Conservation (phyloP, 2,888 invertebrate genomes). For the Dryocosmus kuriphilus region DNA sequence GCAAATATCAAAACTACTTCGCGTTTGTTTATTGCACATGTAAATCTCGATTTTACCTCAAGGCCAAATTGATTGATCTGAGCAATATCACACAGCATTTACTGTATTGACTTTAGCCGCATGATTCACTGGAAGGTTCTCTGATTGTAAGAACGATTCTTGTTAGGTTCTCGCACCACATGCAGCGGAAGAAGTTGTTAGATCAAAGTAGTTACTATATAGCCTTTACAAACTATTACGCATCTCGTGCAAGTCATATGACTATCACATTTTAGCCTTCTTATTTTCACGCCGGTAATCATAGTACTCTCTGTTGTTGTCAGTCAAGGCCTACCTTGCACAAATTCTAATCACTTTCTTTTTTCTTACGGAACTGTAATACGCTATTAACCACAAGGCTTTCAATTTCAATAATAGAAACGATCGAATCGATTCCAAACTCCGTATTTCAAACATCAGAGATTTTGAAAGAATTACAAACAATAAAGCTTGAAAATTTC, state of each 20-base stretch:
- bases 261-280: conserved; percentile 4
- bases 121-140: conserved; percentile 26
- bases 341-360: conserved; percentile 24
- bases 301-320: conserved; percentile 14
- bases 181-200: conserved; percentile 39
- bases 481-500: too few relatives aligned
- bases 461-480: too few relatives aligned
- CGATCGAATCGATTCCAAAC: neutral
- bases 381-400: neutral
- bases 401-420: neutral
- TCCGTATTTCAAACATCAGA: neutral
- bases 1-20: conserved; percentile 23
- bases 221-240: conserved; percentile 31
- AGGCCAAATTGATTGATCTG: conserved; percentile 28
- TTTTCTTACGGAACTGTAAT: neutral
- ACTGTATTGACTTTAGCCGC: conserved; percentile 19
- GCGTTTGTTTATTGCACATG: conserved; percentile 26
- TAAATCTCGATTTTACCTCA: conserved; percentile 34
- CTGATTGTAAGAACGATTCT: conserved; percentile 18
- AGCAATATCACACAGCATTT: neutral
- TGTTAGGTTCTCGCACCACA: conserved; percentile 9
- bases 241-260: conserved; percentile 34
- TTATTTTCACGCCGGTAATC: neutral
- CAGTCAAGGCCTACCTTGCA: conserved; percentile 22
- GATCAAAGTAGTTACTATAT: neutral